Percentiles rank a stretch among this genome's conserved stretches.
phyloP scores from a whole-genome alignment of 2,113 vertebrate species.

The Zeus faber region DNA sequence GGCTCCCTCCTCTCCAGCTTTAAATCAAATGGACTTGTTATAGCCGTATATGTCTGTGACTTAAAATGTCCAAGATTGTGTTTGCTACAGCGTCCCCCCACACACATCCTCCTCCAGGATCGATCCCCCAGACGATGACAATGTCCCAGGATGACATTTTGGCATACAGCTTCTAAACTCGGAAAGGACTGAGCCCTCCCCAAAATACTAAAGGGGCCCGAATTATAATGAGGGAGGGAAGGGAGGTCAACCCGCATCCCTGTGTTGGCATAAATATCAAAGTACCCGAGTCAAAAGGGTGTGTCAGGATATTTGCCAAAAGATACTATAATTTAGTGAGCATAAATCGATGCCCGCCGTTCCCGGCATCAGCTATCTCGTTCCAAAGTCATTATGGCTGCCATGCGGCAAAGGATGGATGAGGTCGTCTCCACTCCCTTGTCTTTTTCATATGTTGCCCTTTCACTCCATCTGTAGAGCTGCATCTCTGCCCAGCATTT shows the following conservation, averaged over 20 bases:
- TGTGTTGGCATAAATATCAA: not conserved
- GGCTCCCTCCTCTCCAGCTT: too few species aligned
- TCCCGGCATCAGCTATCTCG: conserved; percentile 23
- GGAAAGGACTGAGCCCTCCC: not conserved
- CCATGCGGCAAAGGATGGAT: conserved; percentile 16
- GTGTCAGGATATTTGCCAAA: conserved; percentile 17
- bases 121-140: conserved; percentile 26
- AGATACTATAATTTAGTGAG: conserved; percentile 14
- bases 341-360: conserved; percentile 15
- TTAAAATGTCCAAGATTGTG: conserved; percentile 45
- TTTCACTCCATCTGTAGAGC: conserved; percentile 41
- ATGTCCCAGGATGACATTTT: not conserved
- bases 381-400: conserved; percentile 33
- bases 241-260: not conserved
- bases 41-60: conserved; percentile 35
- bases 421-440: conserved; percentile 38
- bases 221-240: not conserved
- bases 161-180: too few species aligned
- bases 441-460: conserved; percentile 49
- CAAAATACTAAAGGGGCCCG: too few species aligned
- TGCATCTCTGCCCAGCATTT: conserved; percentile 33
- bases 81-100: conserved; percentile 34
- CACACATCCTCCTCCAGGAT: conserved; percentile 51
- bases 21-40: not conserved
- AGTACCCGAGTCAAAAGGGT: not conserved